phyloP scores from a whole-genome alignment of 2,113 vertebrate species.

The Engraulis encrasicolus region DNA sequence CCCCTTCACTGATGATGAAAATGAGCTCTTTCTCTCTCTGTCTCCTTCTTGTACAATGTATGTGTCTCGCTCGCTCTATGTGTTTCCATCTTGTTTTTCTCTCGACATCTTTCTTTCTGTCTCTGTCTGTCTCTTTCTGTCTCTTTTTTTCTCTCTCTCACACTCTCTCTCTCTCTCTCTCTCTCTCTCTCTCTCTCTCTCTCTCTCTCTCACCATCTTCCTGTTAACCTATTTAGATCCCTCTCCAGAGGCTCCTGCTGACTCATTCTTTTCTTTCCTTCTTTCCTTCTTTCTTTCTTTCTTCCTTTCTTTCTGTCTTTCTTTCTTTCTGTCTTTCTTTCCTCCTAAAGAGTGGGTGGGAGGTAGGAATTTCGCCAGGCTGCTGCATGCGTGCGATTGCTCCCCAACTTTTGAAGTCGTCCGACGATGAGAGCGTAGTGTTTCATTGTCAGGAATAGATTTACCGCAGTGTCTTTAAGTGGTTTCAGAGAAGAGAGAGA shows the following conservation, averaged over 20 bases:
- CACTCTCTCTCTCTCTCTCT: neutral
- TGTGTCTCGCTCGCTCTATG: neutral
- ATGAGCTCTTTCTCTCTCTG: neutral
- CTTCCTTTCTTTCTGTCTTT: no score
- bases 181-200: no score
- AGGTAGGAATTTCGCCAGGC: neutral
- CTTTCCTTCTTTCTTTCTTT: no score
- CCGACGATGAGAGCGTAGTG: slow-evolving; percentile 50
- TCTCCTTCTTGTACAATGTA: no score
- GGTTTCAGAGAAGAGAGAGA: slow-evolving; percentile 57
- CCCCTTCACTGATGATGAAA: neutral
- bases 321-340: no score
- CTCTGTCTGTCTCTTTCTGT: neutral
- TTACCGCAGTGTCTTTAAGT: slow-evolving; percentile 51
- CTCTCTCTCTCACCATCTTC: neutral
- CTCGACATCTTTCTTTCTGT: neutral
- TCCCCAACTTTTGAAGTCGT: slow-evolving; percentile 54
- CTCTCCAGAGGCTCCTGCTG: neutral
- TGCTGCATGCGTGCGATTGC: neutral
- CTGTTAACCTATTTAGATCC: neutral
- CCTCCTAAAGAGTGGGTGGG: neutral
- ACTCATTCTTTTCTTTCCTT: neutral
- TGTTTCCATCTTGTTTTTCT: no score
- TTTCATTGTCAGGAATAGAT: slow-evolving; percentile 47
- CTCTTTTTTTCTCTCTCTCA: neutral